Conservation (phyloP, 1,140 invertebrate species). For the Piezodorus guildinii region DNA sequence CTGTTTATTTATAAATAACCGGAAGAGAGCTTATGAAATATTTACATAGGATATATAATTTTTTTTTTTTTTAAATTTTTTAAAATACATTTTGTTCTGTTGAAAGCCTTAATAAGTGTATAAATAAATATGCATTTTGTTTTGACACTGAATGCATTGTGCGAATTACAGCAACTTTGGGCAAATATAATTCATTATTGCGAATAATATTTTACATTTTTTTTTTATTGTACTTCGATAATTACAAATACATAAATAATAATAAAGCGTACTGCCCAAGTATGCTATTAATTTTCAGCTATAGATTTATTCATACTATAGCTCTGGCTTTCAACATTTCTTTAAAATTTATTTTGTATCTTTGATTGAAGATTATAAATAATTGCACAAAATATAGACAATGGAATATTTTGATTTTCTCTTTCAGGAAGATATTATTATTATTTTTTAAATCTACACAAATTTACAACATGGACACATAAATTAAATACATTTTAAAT, state of each 20-base stretch:
- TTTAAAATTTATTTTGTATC: background rate
- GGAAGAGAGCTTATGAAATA: constrained; percentile 12
- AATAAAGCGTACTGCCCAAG: constrained; percentile 1
- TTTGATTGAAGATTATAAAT: constrained; percentile 23
- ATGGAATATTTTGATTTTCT: constrained; percentile 26
- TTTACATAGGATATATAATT: constrained; percentile 1
- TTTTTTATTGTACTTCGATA: background rate
- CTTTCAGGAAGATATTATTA: constrained; percentile 25
- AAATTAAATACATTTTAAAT: constrained; percentile 25
- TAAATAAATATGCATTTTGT: constrained; percentile 5
- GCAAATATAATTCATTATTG: background rate
- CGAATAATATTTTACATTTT: constrained; percentile 5
- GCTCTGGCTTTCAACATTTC: constrained; percentile 15
- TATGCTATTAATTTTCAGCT: background rate
- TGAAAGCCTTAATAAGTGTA: constrained; percentile 10
- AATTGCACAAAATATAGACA: constrained; percentile 26
- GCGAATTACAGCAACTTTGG: constrained; percentile 10
- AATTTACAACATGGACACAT: constrained; percentile 25
- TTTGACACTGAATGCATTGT: constrained; percentile 12
- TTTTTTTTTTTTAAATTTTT: background rate
- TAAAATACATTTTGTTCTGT: constrained; percentile 5
- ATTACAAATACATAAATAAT: constrained; percentile 2
- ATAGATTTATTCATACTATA: background rate
- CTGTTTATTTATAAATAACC: constrained; percentile 11
- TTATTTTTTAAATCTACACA: constrained; percentile 25